Percentiles rank a stretch among this genome's conserved stretches.
phyloP scores from a whole-genome alignment of 2,797 vertebrate species.

The Ammospiza maritima region DNA sequence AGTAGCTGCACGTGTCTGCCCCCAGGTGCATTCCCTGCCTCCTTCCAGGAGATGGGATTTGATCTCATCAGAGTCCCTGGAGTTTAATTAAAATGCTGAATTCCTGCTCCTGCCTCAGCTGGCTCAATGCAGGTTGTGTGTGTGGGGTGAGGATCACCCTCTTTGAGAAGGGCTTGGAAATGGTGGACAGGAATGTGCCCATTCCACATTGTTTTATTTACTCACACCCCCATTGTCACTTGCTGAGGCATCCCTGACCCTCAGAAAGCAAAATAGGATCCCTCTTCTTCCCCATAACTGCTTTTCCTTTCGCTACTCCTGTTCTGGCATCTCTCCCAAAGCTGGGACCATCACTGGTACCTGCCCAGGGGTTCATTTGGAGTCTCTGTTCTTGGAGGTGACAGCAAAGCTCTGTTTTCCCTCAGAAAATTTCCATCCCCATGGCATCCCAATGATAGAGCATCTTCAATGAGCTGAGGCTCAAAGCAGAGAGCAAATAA shows the following conservation, averaged over 20 bases:
- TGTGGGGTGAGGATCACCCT: background rate
- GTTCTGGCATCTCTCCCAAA: background rate
- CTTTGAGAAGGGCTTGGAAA: background rate
- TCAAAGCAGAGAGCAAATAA: background rate
- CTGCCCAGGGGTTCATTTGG: background rate
- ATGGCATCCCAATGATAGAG: background rate
- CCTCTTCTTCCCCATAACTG: background rate
- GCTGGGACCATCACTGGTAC: rapidly evolving
- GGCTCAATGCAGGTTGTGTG: background rate
- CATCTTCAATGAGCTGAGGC: background rate
- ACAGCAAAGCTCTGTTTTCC: background rate
- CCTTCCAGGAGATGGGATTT: conserved; percentile 18
- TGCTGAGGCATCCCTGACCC: background rate
- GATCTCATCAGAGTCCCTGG: conserved; percentile 25
- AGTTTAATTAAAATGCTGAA: conserved; percentile 50
- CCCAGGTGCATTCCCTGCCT: conserved; percentile 17
- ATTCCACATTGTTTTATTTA: rapidly evolving
- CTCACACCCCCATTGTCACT: rapidly evolving
- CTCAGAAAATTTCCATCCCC: background rate
- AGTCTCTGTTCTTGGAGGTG: background rate
- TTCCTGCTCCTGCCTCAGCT: conserved; percentile 3
- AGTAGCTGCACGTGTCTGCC: background rate
- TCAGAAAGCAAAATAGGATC: background rate
- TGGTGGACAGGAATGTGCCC: background rate
- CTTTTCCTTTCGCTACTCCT: background rate